Conservation (phyloP, 2,888 invertebrate species). For the Escarpia spicata region DNA sequence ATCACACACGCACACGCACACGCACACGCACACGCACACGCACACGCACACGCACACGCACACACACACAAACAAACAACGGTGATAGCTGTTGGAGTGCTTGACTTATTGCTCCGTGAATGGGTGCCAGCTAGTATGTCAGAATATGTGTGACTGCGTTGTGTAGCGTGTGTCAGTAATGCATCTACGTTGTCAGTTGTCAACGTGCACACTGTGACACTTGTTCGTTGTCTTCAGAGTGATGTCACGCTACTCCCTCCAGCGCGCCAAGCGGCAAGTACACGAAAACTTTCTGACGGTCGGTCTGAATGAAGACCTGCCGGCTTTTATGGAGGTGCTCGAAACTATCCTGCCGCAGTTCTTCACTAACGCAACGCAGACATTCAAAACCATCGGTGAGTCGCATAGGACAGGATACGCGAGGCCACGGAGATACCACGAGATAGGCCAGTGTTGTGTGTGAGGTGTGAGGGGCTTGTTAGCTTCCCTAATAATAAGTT, state of each 20-base stretch:
- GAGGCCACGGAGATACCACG: background rate
- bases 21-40: too few relatives aligned
- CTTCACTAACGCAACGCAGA: slow-evolving; percentile 31
- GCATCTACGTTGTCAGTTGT: background rate
- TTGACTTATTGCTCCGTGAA: too few relatives aligned
- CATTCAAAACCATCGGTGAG: slow-evolving; percentile 26
- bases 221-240: background rate
- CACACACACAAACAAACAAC: too few relatives aligned
- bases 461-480: too few relatives aligned
- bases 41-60: too few relatives aligned
- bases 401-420: background rate
- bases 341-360: slow-evolving; percentile 29
- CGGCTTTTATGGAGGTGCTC: slow-evolving; percentile 30
- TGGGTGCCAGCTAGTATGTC: too few relatives aligned
- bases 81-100: too few relatives aligned
- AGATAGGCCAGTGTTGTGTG: too few relatives aligned
- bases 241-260: slow-evolving; percentile 18
- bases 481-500: too few relatives aligned
- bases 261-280: slow-evolving; percentile 28
- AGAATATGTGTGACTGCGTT: too few relatives aligned
- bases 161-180: too few relatives aligned
- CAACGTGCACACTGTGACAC: background rate
- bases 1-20: too few relatives aligned
- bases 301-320: slow-evolving; percentile 32
- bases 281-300: slow-evolving; percentile 25